A percentile compares a stretch with the other conserved stretches of the same genome.
phyloP scores from a whole-genome alignment of 2,888 invertebrate genomes.

The Argyresthia albistria region DNA sequence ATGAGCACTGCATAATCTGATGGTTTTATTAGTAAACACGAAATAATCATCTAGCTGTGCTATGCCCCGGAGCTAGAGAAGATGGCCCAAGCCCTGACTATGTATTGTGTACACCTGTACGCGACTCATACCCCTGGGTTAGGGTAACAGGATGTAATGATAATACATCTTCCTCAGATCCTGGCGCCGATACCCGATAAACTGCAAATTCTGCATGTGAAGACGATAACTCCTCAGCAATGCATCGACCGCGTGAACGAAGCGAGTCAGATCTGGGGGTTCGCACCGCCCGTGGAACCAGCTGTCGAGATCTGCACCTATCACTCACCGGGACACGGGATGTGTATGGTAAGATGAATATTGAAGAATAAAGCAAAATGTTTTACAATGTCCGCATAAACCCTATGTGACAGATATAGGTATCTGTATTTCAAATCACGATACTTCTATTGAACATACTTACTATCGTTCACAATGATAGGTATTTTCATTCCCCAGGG shows the following conservation, averaged over 20 bases:
- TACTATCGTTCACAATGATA: too few relatives aligned
- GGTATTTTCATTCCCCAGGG: too few relatives aligned
- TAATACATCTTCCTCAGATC: neutral
- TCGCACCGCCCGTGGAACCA: constrained; percentile 1
- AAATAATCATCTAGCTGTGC: too few relatives aligned
- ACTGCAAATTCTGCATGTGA: neutral
- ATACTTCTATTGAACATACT: neutral
- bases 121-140: too few relatives aligned
- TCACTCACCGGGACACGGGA: neutral
- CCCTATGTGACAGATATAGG: too few relatives aligned
- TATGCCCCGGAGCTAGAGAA: neutral
- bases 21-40: too few relatives aligned
- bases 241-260: neutral
- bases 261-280: neutral
- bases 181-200: neutral
- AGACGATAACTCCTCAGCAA: neutral
- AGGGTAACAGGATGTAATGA: neutral
- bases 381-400: too few relatives aligned
- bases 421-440: neutral
- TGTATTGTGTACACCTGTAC: too few relatives aligned
- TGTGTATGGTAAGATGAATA: neutral
- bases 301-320: neutral
- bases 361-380: too few relatives aligned
- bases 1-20: neutral
- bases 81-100: neutral